phyloP scores from a whole-genome alignment of 1,140 invertebrate species.

The Frieseomelitta varia region DNA sequence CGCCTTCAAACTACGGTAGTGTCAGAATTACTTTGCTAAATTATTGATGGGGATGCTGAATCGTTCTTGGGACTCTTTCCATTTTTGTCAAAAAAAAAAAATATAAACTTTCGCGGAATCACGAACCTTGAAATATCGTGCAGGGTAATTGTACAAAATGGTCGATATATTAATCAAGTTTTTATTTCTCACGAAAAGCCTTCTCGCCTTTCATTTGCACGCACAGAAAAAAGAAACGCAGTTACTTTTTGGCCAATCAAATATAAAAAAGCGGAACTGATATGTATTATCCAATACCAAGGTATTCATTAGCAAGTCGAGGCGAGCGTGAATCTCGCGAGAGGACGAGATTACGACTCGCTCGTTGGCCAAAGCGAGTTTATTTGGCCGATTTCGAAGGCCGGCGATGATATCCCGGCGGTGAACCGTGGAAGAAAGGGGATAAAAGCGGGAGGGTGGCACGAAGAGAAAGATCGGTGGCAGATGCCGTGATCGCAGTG shows the following conservation, averaged over 20 bases:
- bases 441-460: background rate
- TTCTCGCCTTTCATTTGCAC: too few relatives aligned
- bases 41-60: too few relatives aligned
- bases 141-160: too few relatives aligned
- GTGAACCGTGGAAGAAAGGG: conserved; percentile 28
- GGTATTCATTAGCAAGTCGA: conserved; percentile 18
- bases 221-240: background rate
- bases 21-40: too few relatives aligned
- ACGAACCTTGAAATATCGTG: too few relatives aligned
- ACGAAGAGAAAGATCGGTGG: conserved; percentile 41
- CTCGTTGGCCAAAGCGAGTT: conserved; percentile 28
- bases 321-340: conserved; percentile 19
- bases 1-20: too few relatives aligned
- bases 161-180: too few relatives aligned
- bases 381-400: conserved; percentile 27
- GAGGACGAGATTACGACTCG: background rate
- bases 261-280: too few relatives aligned
- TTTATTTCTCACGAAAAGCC: too few relatives aligned
- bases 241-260: background rate
- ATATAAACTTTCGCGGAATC: too few relatives aligned
- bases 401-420: conserved; percentile 36
- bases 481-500: conserved; percentile 68
- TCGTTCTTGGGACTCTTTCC: too few relatives aligned
- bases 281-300: background rate
- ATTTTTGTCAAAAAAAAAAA: too few relatives aligned